Conservation (phyloP, 2,888 invertebrate genomes). For the Polydrusus cervinus region DNA sequence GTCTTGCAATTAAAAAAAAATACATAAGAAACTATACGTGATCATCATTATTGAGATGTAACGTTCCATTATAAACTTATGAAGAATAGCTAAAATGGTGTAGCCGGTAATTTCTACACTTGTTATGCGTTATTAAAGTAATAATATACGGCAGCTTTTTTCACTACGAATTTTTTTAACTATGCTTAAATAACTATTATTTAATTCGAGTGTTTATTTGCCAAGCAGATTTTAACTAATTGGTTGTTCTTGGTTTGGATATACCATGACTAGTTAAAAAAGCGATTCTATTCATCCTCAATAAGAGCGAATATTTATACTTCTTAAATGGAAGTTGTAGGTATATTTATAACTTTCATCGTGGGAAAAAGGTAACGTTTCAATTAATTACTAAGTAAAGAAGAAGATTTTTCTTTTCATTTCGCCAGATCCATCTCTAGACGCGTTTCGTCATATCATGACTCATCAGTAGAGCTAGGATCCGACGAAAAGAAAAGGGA, state of each 20-base stretch:
- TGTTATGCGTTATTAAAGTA: too few relatives aligned
- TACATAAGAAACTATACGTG: background rate
- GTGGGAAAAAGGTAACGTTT: too few relatives aligned
- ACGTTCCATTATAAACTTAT: background rate
- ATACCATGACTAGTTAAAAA: background rate
- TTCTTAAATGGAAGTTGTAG: too few relatives aligned
- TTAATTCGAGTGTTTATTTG: background rate
- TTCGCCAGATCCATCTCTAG: too few relatives aligned
- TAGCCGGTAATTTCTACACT: background rate
- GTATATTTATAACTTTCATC: too few relatives aligned
- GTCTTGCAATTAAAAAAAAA: background rate
- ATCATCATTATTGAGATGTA: background rate
- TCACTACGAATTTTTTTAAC: background rate
- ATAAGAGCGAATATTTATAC: background rate
- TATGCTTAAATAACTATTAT: background rate
- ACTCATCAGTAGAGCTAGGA: too few relatives aligned
- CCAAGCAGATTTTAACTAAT: background rate
- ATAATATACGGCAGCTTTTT: background rate
- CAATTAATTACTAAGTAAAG: too few relatives aligned
- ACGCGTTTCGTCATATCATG: too few relatives aligned
- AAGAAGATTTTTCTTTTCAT: too few relatives aligned
- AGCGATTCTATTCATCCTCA: background rate
- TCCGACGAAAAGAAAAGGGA: too few relatives aligned
- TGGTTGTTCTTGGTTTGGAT: background rate
- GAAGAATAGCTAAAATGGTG: background rate